phyloP scores from a whole-genome alignment of 2,113 vertebrate species.

The Rhombomys opimus region DNA sequence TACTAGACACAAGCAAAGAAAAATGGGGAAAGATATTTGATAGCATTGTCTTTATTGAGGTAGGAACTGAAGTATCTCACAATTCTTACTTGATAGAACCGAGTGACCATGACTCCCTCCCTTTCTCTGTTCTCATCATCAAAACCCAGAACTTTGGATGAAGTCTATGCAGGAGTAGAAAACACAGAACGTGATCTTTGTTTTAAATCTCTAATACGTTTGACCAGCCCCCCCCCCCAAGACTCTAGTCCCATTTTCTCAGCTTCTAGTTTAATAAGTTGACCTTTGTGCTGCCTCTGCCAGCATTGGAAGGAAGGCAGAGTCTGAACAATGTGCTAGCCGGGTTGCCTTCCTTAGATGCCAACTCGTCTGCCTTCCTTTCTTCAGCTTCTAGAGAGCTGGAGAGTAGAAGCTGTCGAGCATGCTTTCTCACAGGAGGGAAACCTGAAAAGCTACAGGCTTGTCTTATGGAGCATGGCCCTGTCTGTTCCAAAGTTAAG shows the following conservation, averaged over 20 bases:
- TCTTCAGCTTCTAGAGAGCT: neutral
- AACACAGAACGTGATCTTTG: neutral
- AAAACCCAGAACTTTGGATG: neutral
- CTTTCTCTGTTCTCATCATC: neutral
- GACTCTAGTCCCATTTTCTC: too few relatives aligned
- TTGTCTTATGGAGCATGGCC: neutral
- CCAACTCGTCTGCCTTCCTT: neutral
- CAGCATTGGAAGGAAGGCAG: neutral
- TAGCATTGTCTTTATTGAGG: slow-evolving; percentile 20
- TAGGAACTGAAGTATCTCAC: neutral
- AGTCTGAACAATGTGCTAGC: neutral
- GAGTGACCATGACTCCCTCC: neutral
- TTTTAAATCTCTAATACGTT: neutral
- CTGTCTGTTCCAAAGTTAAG: neutral
- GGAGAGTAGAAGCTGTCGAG: neutral
- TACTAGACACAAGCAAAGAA: neutral
- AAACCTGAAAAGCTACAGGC: neutral
- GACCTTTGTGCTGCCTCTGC: neutral
- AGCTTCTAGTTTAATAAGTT: neutral
- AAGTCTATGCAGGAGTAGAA: neutral
- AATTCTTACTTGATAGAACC: neutral
- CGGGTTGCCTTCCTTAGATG: neutral
- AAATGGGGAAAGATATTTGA: slow-evolving; percentile 30
- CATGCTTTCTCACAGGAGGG: neutral
- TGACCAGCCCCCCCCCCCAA: neutral